These are phyloP conservation scores for Oryzias melastigma DNA, from an alignment of 2,113 vertebrate genomes.

Conservation along the genomic window DNA sequence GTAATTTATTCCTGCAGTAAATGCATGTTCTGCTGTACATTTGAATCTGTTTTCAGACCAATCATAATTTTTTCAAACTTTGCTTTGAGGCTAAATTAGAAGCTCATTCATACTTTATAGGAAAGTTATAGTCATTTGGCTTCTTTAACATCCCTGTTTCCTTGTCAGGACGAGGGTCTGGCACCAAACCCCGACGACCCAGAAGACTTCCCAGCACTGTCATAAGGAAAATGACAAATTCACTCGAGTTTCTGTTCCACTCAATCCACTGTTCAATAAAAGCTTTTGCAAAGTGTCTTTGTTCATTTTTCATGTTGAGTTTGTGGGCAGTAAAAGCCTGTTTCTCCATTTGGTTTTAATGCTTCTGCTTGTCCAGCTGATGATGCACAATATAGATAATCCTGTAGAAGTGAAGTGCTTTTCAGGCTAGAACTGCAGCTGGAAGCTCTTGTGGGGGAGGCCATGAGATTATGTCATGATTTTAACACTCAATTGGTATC, in stretches of 20 bases:
- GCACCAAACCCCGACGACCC: slow-evolving; percentile 91
- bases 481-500: no score
- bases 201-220: slow-evolving; percentile 92
- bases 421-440: no score
- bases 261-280: slow-evolving; percentile 58
- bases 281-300: slow-evolving; percentile 43
- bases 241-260: slow-evolving; percentile 34
- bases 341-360: neutral
- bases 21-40: no score
- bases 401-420: no score
- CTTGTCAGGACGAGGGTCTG: slow-evolving; percentile 51
- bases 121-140: neutral
- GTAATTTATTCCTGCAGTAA: no score
- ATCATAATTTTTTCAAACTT: no score
- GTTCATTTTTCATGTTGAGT: neutral
- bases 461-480: no score
- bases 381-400: no score
- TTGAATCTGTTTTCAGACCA: no score
- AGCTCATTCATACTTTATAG: neutral
- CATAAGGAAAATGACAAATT: slow-evolving; percentile 50
- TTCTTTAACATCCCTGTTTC: fast-evolving
- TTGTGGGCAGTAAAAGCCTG: neutral
- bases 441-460: no score
- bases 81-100: no score
- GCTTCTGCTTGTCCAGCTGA: neutral